These are phyloP conservation scores for Leptinotarsa peninsularis DNA, from an alignment of 2,888 invertebrate genomes.

Conservation along the genomic window DNA sequence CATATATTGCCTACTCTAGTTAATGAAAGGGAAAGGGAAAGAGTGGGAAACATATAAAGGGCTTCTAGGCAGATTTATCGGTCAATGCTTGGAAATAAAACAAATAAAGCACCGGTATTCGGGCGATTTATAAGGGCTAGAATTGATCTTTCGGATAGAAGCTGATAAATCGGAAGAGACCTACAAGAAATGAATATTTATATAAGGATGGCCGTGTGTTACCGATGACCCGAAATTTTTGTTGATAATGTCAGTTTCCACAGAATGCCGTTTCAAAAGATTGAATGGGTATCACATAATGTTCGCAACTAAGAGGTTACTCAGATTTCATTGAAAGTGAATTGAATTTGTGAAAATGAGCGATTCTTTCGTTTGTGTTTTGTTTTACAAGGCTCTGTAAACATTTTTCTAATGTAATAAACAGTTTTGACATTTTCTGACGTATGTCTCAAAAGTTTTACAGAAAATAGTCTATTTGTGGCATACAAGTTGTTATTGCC, in stretches of 20 bases:
- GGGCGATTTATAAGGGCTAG: constrained; percentile 36
- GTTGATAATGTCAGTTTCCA: background rate
- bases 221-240: constrained; percentile 7
- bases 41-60: constrained; percentile 41
- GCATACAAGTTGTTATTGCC: too few species aligned
- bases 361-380: too few species aligned
- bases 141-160: constrained; percentile 38
- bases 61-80: constrained; percentile 36
- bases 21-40: constrained; percentile 42
- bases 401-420: too few species aligned
- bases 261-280: background rate
- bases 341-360: too few species aligned
- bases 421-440: too few species aligned
- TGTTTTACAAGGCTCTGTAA: too few species aligned
- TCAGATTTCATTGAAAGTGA: too few species aligned
- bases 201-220: constrained; percentile 28
- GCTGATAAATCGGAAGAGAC: constrained; percentile 24
- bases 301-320: background rate
- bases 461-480: too few species aligned
- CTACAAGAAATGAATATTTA: constrained; percentile 38
- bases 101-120: constrained; percentile 40
- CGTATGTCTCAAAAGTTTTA: too few species aligned
- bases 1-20: constrained; percentile 36
- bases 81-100: constrained; percentile 36
- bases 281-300: background rate